Percentiles rank a stretch among this genome's conserved stretches.
Conservation (phyloP, 2,113 vertebrate genomes). For the Pseudopipra pipra region DNA sequence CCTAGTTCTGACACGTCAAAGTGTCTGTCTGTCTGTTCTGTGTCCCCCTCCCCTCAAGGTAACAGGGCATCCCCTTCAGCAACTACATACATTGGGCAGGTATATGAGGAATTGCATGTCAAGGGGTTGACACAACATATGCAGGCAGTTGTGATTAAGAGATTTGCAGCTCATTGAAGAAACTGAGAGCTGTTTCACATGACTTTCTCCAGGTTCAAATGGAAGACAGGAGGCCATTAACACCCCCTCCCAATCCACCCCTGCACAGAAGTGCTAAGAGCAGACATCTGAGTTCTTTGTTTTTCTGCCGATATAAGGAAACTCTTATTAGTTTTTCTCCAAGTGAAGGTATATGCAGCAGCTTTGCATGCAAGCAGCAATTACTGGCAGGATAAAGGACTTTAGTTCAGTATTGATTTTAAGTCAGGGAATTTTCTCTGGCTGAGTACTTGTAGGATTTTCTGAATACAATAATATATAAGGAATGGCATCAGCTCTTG, state of each 20-base stretch:
- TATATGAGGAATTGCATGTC: neutral
- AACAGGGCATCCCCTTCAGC: neutral
- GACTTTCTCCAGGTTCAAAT: slow-evolving; percentile 4
- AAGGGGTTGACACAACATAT: neutral
- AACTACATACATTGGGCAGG: neutral
- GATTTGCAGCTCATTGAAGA: neutral
- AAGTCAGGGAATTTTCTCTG: slow-evolving; percentile 49
- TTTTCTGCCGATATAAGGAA: slow-evolving; percentile 52
- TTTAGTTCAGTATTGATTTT: slow-evolving; percentile 62
- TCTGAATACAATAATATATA: slow-evolving; percentile 25
- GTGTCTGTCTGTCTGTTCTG: neutral
- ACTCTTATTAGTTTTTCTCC: slow-evolving; percentile 33
- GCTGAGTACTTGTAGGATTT: slow-evolving; percentile 14
- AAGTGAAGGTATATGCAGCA: slow-evolving; percentile 28
- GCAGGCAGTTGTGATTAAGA: neutral
- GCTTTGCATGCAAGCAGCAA: slow-evolving; percentile 57
- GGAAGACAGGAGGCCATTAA: neutral
- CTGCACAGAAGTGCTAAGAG: slow-evolving; percentile 1
- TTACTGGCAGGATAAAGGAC: slow-evolving; percentile 48
- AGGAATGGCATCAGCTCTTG: neutral
- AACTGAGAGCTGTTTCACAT: neutral
- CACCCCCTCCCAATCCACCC: neutral
- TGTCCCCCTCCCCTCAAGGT: neutral
- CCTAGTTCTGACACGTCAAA: neutral
- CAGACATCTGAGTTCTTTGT: neutral